Conservation (phyloP, 2,113 vertebrate genomes). For the Melanerpes formicivorus region DNA sequence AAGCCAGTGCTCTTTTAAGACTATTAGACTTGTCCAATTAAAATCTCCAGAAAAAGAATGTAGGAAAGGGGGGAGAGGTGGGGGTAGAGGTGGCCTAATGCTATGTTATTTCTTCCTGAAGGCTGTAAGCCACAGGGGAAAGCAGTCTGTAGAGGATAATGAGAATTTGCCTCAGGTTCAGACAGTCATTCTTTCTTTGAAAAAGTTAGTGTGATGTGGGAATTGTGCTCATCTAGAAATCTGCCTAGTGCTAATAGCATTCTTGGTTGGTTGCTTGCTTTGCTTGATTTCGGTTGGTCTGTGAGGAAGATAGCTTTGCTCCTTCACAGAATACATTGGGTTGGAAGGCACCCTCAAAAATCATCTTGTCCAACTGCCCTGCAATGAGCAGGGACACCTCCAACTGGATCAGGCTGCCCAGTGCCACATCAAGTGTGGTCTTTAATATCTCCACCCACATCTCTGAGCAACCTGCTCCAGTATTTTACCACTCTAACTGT, state of each 20-base stretch:
- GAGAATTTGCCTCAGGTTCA: not conserved
- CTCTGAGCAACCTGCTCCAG: too few species aligned
- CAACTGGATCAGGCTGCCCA: too few species aligned
- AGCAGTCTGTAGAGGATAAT: not conserved
- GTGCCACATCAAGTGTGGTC: too few species aligned
- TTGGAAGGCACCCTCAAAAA: too few species aligned
- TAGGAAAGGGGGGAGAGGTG: not conserved
- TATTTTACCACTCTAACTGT: too few species aligned
- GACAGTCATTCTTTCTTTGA: not conserved
- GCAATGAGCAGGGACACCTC: too few species aligned
- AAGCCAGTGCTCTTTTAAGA: not conserved
- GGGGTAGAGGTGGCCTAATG: not conserved
- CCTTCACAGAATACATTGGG: too few species aligned
- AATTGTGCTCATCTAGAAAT: not conserved
- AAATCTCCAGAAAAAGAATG: not conserved
- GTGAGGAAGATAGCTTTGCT: too few species aligned
- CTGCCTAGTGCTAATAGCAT: not conserved
- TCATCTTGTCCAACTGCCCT: too few species aligned
- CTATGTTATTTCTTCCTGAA: not conserved
- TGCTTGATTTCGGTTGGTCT: too few species aligned
- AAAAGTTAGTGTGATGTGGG: not conserved
- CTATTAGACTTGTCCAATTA: not conserved
- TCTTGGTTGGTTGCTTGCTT: not conserved
- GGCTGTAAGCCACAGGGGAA: not conserved
- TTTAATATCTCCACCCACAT: too few species aligned